Conservation (phyloP, 2,113 vertebrate species). For the Microtus richardsoni region DNA sequence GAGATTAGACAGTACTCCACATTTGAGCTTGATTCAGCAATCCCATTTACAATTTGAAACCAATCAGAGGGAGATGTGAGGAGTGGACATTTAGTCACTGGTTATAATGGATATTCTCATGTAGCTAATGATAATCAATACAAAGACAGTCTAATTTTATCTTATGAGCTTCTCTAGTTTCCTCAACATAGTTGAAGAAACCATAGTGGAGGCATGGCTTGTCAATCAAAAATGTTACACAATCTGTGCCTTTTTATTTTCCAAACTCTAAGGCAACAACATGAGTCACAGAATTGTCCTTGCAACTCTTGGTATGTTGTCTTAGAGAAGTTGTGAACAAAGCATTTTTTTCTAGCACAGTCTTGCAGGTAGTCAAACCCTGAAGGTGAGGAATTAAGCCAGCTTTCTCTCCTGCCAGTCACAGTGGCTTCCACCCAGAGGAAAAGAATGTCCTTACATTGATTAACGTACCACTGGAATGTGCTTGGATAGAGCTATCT, state of each 20-base stretch:
- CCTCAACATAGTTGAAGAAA: neutral
- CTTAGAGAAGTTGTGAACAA: neutral
- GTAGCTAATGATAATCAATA: neutral
- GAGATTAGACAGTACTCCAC: rapidly evolving
- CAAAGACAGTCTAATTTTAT: neutral
- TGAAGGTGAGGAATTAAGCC: slow-evolving; percentile 19
- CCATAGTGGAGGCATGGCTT: neutral
- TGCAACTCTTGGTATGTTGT: neutral
- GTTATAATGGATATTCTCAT: neutral
- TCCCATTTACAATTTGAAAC: neutral
- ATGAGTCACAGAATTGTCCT: neutral
- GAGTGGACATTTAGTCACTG: rapidly evolving
- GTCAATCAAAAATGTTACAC: neutral
- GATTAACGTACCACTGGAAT: neutral
- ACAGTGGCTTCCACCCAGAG: neutral
- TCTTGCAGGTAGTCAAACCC: neutral
- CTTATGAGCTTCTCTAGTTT: neutral
- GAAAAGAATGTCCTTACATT: neutral
- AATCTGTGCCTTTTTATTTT: neutral
- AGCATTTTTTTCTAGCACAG: neutral
- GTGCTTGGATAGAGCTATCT: neutral
- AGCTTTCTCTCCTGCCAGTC: neutral
- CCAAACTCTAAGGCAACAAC: neutral
- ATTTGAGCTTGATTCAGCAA: neutral
- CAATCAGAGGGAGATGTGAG: neutral